phyloP scores from a whole-genome alignment of 2,113 vertebrate species.

The Otis tarda region DNA sequence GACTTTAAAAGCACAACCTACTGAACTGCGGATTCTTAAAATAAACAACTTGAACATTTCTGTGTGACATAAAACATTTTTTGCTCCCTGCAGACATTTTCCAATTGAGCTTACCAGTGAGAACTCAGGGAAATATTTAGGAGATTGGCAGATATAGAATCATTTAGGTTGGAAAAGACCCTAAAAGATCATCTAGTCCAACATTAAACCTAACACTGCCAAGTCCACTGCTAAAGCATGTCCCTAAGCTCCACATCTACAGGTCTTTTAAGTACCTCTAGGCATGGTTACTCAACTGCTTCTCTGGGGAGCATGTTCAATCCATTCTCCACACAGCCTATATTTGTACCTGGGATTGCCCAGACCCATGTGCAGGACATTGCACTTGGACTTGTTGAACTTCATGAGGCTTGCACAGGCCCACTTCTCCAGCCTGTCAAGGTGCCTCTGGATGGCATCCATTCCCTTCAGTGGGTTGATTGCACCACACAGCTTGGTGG shows the following conservation, averaged over 20 bases:
- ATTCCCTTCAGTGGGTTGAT: no score
- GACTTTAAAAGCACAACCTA: neutral
- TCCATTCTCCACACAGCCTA: no score
- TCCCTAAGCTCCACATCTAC: neutral
- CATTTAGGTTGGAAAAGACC: neutral
- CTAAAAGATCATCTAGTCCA: neutral
- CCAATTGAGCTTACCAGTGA: neutral
- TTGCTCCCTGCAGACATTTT: neutral
- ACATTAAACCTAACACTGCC: neutral
- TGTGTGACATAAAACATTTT: neutral
- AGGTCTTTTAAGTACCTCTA: neutral
- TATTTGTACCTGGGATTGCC: no score
- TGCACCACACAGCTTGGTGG: no score
- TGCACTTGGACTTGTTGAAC: no score
- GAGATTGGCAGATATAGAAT: neutral
- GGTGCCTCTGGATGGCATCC: no score
- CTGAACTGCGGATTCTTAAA: neutral
- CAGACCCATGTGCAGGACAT: no score
- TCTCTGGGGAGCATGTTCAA: neutral
- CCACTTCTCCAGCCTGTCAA: no score
- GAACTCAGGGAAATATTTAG: neutral
- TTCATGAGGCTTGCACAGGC: no score
- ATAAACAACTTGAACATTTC: neutral
- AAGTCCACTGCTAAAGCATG: neutral
- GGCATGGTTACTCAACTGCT: neutral